Evolutionary conservation across 2,888 invertebrate species (phyloP).

Genomic region (Ophion slaviceki): DNA sequence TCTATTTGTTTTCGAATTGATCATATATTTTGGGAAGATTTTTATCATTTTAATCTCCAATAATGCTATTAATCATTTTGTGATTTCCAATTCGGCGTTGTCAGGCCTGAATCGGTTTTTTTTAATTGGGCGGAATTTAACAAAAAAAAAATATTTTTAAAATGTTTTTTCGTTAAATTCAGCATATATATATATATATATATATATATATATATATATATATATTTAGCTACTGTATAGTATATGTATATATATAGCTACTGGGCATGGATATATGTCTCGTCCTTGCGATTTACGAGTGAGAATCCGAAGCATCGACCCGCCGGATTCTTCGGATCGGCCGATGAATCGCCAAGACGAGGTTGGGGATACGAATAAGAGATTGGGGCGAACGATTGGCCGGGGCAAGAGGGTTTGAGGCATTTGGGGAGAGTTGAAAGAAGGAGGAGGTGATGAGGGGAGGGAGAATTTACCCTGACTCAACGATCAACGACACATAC

Average conservation of each 20-base stretch:
- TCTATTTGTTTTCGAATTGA: too few species aligned
- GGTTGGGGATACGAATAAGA: constrained; percentile 48
- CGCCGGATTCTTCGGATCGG: constrained; percentile 12
- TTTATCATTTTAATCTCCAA: too few species aligned
- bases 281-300: constrained; percentile 42
- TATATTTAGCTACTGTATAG: too few species aligned
- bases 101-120: too few species aligned
- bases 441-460: constrained; percentile 55
- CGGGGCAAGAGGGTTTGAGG: constrained; percentile 57
- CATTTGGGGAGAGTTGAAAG: background rate
- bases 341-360: constrained; percentile 43
- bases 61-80: too few species aligned
- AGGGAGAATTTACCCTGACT: constrained; percentile 55
- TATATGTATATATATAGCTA: constrained; percentile 23
- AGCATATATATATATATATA: too few species aligned
- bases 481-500: constrained; percentile 46
- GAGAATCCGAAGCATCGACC: constrained; percentile 39
- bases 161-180: too few species aligned
- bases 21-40: too few species aligned
- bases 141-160: too few species aligned
- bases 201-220: too few species aligned
- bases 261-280: constrained; percentile 32
- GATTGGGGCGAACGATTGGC: constrained; percentile 55
- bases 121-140: too few species aligned
- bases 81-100: too few species aligned